Base-by-base conservation (phyloP, 2,888 invertebrate species). In the Lochmaea capreae region DNA sequence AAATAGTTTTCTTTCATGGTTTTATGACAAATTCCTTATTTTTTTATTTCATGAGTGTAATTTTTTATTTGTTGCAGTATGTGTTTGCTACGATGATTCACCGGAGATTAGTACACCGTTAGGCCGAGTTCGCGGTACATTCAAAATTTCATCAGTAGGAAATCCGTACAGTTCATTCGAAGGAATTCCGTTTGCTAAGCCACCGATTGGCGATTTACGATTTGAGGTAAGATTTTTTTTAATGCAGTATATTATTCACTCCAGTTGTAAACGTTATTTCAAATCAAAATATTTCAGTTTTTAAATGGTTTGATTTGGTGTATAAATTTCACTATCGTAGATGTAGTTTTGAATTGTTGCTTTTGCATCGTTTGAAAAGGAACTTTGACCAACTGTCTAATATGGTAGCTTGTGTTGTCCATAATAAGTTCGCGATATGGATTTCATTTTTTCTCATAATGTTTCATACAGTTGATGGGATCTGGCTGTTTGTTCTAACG, bases 181-280 rank as follows among this genome's bases (percentile, higher is more conserved):
- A 49, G 77, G 76, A 62, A 75, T 75, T 12, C 76, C 76, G 10
- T 76, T 76, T 61, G 78, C 76, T 5, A 72, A 78, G 67, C 78
- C 78, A 43, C 78, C 78, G 9, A 18, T 77, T 11, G 74, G 72
- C n/a, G 49, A 75, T 11, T 54, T 77, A 43, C 75, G 75, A 68
- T 75, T 78, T 52, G 74, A 77, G 65, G 78, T 77, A 71, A 72
- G 73, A 58, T 12, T 10, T n/a, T 39, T 39, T 8, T 8, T 39
- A 9, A 9, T 39, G 2, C 33, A 9, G 8, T 39, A 39, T 39
- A 33, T 33, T 33, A 26, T 26, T 22, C 16, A 49, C 11, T 33
- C 3, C 3, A 5, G 14, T 22, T 39, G 33, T 61, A 9, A n/a
- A 16, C 66, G 22, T 39, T 33, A 33, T 33, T 8, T 33, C 33